These are phyloP conservation scores for Solea solea DNA, from an alignment of 2,113 vertebrate genomes.

Conservation along the genomic window DNA sequence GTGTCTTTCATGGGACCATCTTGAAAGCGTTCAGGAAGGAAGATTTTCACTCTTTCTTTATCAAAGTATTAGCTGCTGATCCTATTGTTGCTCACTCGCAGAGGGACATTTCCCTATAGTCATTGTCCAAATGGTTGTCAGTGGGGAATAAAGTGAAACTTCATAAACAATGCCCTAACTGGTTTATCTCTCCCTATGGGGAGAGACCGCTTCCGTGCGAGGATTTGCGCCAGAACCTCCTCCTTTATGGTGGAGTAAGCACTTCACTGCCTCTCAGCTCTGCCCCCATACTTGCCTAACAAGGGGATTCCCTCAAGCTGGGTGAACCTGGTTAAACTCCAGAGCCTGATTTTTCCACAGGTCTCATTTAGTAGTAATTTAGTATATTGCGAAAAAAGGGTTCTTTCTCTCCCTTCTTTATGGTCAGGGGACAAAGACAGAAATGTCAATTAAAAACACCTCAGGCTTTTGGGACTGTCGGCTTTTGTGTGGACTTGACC, in stretches of 20 bases:
- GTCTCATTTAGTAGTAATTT: slow-evolving; percentile 80
- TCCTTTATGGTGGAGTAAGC: slow-evolving; percentile 80
- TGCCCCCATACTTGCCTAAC: slow-evolving; percentile 65
- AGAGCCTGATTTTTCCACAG: slow-evolving; percentile 64
- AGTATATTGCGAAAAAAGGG: slow-evolving; percentile 65
- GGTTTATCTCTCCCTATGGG: slow-evolving; percentile 87
- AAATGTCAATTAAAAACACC: slow-evolving; percentile 84
- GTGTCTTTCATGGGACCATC: slow-evolving; percentile 88
- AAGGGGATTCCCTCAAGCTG: slow-evolving; percentile 77
- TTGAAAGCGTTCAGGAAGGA: slow-evolving; percentile 96
- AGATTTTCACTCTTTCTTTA: slow-evolving; percentile 86
- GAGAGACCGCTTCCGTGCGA: slow-evolving; percentile 81
- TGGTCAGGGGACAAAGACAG: slow-evolving; percentile 74
- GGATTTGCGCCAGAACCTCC: slow-evolving; percentile 87
- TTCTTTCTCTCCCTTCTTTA: slow-evolving; percentile 62
- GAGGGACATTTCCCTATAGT: slow-evolving; percentile 94
- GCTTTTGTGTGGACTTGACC: slow-evolving; percentile 82
- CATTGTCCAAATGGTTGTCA: slow-evolving; percentile 99
- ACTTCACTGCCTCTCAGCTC: slow-evolving; percentile 71
- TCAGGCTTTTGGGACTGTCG: slow-evolving; percentile 70
- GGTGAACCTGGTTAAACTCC: slow-evolving; percentile 70
- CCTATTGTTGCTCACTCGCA: slow-evolving; percentile 89
- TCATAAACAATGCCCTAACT: slow-evolving; percentile 90
- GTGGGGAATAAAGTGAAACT: slow-evolving; percentile 93
- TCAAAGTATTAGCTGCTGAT: slow-evolving; percentile 91